phyloP scores from a whole-genome alignment of 1,140 invertebrate genomes.

The Leptonema lineaticorne region DNA sequence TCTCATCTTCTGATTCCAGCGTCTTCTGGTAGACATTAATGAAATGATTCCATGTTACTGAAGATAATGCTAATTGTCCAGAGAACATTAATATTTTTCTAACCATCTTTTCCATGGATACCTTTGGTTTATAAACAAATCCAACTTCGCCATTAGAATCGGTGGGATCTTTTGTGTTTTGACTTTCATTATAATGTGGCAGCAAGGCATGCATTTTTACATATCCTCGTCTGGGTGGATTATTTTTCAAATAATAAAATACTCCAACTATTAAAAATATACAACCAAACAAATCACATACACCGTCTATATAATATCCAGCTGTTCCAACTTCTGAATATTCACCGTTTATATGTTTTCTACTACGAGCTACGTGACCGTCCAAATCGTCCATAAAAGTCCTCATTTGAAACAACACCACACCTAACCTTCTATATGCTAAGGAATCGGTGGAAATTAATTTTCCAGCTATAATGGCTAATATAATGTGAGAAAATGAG shows the following conservation, averaged over 20 bases:
- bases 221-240: conserved; percentile 68
- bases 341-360: conserved; percentile 68
- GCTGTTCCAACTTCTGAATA: conserved; percentile 68
- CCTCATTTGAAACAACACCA: conserved; percentile 72
- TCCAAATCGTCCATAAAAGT: conserved; percentile 79
- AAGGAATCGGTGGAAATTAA: conserved; percentile 68
- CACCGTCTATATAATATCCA: conserved; percentile 73
- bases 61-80: conserved; percentile 69
- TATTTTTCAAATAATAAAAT: conserved; percentile 65
- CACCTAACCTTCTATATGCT: conserved; percentile 65
- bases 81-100: conserved; percentile 66
- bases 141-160: conserved; percentile 57
- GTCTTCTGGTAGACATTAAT: conserved; percentile 75
- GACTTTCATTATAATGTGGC: conserved; percentile 55
- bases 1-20: conserved; percentile 63
- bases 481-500: conserved; percentile 70
- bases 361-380: conserved; percentile 72
- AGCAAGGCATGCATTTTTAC: conserved; percentile 57
- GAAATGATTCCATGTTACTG: conserved; percentile 77
- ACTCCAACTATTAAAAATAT: conserved; percentile 66
- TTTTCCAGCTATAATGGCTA: conserved; percentile 69
- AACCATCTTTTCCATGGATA: conserved; percentile 62
- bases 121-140: conserved; percentile 65
- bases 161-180: conserved; percentile 53
- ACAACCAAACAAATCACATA: conserved; percentile 73